Evolutionary conservation across 2,888 invertebrate genomes (phyloP).

Genomic region (Synanthedon myopaeformis): DNA sequence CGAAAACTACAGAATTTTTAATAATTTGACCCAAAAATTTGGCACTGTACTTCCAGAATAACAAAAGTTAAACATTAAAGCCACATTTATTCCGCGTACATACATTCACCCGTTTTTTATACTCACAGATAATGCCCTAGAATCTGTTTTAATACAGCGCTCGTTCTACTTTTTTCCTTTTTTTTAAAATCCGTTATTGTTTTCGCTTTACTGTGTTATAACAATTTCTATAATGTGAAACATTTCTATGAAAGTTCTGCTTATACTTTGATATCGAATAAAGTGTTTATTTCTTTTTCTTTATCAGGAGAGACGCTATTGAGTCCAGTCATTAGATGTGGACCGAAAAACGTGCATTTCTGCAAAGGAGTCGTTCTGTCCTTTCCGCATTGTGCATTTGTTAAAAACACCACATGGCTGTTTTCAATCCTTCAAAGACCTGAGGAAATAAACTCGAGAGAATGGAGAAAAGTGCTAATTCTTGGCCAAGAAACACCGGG

Average conservation of each 20-base stretch:
- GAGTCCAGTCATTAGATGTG: slow-evolving; percentile 86
- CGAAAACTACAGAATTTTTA: no score
- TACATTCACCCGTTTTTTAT: no score
- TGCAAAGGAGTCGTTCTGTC: slow-evolving; percentile 87
- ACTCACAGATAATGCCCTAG: neutral
- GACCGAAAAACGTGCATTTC: slow-evolving; percentile 80
- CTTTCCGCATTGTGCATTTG: slow-evolving; percentile 88
- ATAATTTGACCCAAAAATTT: no score
- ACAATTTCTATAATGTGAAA: no score
- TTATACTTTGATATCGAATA: no score
- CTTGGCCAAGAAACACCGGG: slow-evolving; percentile 90
- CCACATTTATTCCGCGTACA: no score
- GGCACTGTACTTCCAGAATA: no score
- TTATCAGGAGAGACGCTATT: slow-evolving; percentile 75
- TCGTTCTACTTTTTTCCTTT: neutral
- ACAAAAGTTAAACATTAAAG: no score
- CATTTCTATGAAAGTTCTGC: no score
- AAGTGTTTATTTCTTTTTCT: slow-evolving; percentile 3
- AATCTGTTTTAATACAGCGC: neutral
- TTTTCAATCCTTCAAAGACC: slow-evolving; percentile 74
- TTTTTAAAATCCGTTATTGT: neutral
- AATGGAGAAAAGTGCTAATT: slow-evolving; percentile 75
- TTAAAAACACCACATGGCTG: slow-evolving; percentile 86
- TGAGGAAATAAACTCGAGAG: slow-evolving; percentile 50
- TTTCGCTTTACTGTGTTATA: no score